These are phyloP conservation scores for Neogobius melanostomus DNA, from an alignment of 2,113 vertebrate species.

Conservation along the genomic window DNA sequence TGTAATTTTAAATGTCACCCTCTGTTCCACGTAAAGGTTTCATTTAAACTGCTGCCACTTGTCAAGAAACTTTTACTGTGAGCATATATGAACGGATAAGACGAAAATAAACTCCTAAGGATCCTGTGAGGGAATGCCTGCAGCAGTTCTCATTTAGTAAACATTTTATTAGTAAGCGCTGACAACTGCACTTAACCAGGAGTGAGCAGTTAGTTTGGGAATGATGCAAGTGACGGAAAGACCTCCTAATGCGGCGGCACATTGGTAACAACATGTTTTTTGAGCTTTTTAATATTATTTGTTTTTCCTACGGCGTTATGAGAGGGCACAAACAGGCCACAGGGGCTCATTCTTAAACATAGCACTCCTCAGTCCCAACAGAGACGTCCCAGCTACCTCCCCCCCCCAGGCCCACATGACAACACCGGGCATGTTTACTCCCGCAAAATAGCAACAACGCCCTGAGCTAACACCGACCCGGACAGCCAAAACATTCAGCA, in stretches of 20 bases:
- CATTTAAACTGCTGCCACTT: too few relatives aligned
- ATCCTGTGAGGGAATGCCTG: background rate
- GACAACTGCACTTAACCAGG: constrained; percentile 22
- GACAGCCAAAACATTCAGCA: constrained; percentile 59
- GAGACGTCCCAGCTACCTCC: constrained; percentile 42
- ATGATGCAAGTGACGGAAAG: constrained; percentile 63
- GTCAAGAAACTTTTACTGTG: too few relatives aligned
- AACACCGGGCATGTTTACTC: constrained; percentile 63
- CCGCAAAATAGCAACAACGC: constrained; percentile 62
- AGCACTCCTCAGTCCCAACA: constrained; percentile 60
- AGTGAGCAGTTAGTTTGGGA: constrained; percentile 34
- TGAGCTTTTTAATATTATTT: constrained; percentile 45
- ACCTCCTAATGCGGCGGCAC: constrained; percentile 26
- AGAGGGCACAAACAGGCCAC: constrained; percentile 57
- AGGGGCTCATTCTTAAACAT: constrained; percentile 62
- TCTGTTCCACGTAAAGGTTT: too few relatives aligned
- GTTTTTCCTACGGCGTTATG: constrained; percentile 59
- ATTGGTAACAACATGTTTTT: constrained; percentile 45
- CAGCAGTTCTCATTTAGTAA: constrained; percentile 11
- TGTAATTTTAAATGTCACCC: too few relatives aligned
- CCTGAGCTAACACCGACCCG: constrained; percentile 54
- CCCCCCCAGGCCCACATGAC: constrained; percentile 65
- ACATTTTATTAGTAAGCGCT: constrained; percentile 8
- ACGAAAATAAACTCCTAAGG: too few relatives aligned
- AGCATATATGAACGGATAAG: too few relatives aligned